Conservation (phyloP, 2,113 vertebrate species). For the Tyto alba region DNA sequence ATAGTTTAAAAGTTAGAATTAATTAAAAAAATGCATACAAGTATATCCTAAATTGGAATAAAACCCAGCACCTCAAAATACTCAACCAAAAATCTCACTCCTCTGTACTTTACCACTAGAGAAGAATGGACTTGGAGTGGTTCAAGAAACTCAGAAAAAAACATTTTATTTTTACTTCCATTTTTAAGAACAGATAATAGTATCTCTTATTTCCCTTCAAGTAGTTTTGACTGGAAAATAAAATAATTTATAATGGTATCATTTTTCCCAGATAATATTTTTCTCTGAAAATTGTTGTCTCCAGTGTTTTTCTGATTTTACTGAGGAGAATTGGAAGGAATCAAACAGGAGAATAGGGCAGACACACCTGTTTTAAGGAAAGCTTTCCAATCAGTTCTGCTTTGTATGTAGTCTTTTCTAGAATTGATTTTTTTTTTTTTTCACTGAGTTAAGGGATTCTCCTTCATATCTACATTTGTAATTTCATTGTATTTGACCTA, state of each 20-base stretch:
- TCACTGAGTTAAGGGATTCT: not conserved
- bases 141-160: not conserved
- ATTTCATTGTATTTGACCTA: not conserved
- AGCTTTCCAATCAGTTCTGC: not conserved
- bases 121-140: not conserved
- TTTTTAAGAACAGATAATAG: not conserved
- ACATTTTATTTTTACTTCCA: not conserved
- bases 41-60: not conserved
- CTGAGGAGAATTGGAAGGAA: not conserved
- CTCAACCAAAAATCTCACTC: not conserved
- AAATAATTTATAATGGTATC: accelerated
- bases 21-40: not conserved
- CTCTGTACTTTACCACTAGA: not conserved
- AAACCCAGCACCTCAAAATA: not conserved
- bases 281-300: not conserved
- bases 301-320: not conserved
- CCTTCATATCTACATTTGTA: not conserved
- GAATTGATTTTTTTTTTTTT: not conserved
- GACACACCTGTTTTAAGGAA: not conserved
- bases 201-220: not conserved
- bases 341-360: not conserved
- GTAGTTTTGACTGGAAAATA: not conserved
- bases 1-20: not conserved
- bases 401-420: not conserved
- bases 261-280: not conserved